A percentile compares a stretch with the other conserved stretches of the same genome.
These are phyloP conservation scores for Chrysotoxum bicinctum DNA, from an alignment of 2,888 invertebrate genomes.

Conservation along the genomic window DNA sequence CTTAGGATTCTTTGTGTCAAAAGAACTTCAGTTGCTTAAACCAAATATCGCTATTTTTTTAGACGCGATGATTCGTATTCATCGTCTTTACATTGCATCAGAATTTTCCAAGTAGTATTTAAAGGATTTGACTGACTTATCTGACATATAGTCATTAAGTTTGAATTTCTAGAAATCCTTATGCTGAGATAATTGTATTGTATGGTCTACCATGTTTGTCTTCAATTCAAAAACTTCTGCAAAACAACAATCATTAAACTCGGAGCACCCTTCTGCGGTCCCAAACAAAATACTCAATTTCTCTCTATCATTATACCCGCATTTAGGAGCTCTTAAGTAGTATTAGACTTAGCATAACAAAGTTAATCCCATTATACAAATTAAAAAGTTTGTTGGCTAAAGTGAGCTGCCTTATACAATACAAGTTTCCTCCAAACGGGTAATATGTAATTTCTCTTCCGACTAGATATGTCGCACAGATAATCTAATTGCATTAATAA, in stretches of 20 bases:
- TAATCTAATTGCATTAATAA: constrained; percentile 26
- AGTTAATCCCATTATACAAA: neutral
- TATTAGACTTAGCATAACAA: neutral
- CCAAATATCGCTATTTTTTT: no score
- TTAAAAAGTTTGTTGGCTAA: neutral
- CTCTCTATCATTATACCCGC: neutral
- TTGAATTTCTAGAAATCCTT: no score
- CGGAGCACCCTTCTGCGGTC: neutral
- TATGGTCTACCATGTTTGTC: neutral
- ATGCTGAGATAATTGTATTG: no score
- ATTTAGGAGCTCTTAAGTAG: neutral
- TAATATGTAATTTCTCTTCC: neutral
- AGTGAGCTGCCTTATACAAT: neutral
- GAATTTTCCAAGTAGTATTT: no score
- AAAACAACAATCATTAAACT: neutral
- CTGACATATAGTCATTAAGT: no score
- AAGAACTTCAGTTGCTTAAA: no score
- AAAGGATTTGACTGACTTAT: no score
- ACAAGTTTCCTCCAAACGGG: neutral
- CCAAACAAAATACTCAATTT: neutral
- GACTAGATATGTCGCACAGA: neutral
- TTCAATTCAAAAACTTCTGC: neutral
- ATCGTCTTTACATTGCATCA: no score
- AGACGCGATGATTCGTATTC: no score
- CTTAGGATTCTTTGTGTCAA: no score